A percentile compares a stretch with the other conserved stretches of the same genome.
phyloP scores from a whole-genome alignment of 92 coral and sea anemone species.

The Epizoanthus stellaris region DNA sequence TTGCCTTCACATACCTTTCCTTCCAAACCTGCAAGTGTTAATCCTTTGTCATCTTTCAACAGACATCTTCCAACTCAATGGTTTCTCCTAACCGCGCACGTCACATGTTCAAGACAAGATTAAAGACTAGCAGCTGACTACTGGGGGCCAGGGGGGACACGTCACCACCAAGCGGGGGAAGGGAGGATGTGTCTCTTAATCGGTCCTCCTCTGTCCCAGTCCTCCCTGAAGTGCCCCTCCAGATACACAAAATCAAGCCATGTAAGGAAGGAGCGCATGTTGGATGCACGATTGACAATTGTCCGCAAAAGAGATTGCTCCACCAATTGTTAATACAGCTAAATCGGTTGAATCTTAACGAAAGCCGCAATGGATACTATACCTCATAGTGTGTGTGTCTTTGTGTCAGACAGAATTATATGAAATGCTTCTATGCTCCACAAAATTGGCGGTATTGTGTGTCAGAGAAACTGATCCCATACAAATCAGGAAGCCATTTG shows the following conservation, averaged over 20 bases:
- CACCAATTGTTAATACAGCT: constrained; percentile 71
- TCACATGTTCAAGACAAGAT: constrained; percentile 70
- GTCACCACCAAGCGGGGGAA: constrained; percentile 39
- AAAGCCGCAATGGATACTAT: constrained; percentile 52
- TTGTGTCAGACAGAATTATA: not conserved
- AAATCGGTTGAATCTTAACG: constrained; percentile 50
- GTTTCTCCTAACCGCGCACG: constrained; percentile 55
- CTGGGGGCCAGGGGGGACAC: constrained; percentile 72
- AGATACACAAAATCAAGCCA: constrained; percentile 12
- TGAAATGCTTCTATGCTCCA: not conserved
- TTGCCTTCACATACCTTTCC: too few species aligned
- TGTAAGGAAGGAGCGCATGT: constrained; percentile 57
- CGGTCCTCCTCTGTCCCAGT: constrained; percentile 60
- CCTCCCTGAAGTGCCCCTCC: constrained; percentile 76
- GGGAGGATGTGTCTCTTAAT: constrained; percentile 50
- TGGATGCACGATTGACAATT: constrained; percentile 75
- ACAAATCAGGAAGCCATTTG: too few species aligned
- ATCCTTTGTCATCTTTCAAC: not conserved
- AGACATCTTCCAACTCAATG: constrained; percentile 69
- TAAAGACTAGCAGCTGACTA: constrained; percentile 86
- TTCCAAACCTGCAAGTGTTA: too few species aligned
- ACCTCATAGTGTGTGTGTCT: not conserved
- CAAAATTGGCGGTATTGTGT: too few species aligned
- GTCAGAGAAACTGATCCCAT: too few species aligned
- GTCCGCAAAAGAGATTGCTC: constrained; percentile 82